A percentile compares a stretch with the other conserved stretches of the same genome.
phyloP scores from a whole-genome alignment of 2,797 vertebrate species.

The Cygnus olor region DNA sequence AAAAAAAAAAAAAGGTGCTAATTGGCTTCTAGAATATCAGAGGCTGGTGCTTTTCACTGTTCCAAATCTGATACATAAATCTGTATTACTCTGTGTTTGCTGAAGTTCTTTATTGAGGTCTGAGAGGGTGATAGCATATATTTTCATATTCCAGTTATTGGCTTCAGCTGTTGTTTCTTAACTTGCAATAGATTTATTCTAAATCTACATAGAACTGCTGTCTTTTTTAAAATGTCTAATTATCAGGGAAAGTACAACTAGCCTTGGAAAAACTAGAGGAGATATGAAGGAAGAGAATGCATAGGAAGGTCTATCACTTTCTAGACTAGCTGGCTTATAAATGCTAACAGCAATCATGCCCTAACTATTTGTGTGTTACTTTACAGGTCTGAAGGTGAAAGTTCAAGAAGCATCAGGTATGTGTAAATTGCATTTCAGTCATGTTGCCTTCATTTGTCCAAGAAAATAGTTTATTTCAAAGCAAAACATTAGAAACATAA shows the following conservation, averaged over 20 bases:
- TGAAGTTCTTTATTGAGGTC: background rate
- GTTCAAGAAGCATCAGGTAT: conserved; percentile 86
- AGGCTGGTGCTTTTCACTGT: background rate
- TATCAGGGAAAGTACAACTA: background rate
- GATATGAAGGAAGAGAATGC: background rate
- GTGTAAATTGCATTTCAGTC: conserved; percentile 14
- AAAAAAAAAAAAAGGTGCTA: background rate
- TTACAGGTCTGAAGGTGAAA: conserved; percentile 86
- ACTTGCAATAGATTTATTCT: conserved; percentile 4
- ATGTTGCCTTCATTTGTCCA: background rate
- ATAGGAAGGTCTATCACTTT: background rate
- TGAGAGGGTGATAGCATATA: background rate
- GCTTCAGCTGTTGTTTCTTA: background rate
- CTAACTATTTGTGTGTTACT: conserved; percentile 64
- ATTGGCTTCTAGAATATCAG: background rate
- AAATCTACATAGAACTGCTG: background rate
- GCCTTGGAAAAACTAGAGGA: background rate
- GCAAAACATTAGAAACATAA: background rate
- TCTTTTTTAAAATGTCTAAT: background rate
- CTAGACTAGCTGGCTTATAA: background rate
- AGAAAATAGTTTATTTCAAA: background rate
- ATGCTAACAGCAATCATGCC: background rate
- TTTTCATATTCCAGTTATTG: conserved; percentile 6
- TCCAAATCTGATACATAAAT: background rate
- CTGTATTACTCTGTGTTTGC: background rate